Percentiles rank a stretch among this genome's conserved stretches.
Evolutionary conservation across 2,113 vertebrate species (phyloP).

Genomic region (Oncorhynchus kisutch): DNA sequence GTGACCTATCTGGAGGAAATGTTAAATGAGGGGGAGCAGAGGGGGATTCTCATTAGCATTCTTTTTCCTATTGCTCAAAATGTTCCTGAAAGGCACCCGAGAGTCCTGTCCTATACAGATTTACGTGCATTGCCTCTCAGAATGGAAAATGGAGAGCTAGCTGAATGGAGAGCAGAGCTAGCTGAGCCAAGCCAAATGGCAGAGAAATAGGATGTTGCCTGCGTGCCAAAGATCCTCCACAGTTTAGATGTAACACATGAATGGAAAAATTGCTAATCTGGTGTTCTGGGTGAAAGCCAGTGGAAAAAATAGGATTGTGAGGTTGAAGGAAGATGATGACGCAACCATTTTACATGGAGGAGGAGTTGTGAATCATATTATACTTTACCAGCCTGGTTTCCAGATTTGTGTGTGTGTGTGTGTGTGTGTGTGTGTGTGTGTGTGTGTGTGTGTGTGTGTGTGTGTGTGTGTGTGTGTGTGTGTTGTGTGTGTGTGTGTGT

Average conservation of each 20-base stretch:
- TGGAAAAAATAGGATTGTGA: slow-evolving; percentile 18
- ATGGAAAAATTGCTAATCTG: slow-evolving; percentile 45
- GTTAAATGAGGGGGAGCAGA: slow-evolving; percentile 61
- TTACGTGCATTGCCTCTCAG: neutral
- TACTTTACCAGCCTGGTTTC: too few species aligned
- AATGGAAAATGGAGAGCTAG: slow-evolving; percentile 30
- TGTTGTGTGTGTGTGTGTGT: neutral
- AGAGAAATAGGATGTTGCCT: slow-evolving; percentile 55
- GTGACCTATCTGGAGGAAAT: slow-evolving; percentile 75
- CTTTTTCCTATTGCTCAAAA: slow-evolving; percentile 54
- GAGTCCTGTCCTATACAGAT: slow-evolving; percentile 70
- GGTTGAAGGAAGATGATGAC: slow-evolving; percentile 9
- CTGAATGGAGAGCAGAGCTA: neutral
- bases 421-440: neutral
- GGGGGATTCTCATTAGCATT: slow-evolving; percentile 70
- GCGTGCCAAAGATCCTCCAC: slow-evolving; percentile 47
- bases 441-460: neutral
- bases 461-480: neutral
- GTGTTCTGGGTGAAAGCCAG: slow-evolving; percentile 45
- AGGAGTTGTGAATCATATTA: too few species aligned
- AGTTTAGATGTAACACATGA: slow-evolving; percentile 59
- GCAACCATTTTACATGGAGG: neutral
- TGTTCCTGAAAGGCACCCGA: slow-evolving; percentile 56
- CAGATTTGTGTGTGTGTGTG: neutral
- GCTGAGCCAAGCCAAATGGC: slow-evolving; percentile 57